A percentile compares a stretch with the other conserved stretches of the same genome.
Conservation (phyloP, 53 echinoderm and acorn worm species). For the Paracentrotus lividus region DNA sequence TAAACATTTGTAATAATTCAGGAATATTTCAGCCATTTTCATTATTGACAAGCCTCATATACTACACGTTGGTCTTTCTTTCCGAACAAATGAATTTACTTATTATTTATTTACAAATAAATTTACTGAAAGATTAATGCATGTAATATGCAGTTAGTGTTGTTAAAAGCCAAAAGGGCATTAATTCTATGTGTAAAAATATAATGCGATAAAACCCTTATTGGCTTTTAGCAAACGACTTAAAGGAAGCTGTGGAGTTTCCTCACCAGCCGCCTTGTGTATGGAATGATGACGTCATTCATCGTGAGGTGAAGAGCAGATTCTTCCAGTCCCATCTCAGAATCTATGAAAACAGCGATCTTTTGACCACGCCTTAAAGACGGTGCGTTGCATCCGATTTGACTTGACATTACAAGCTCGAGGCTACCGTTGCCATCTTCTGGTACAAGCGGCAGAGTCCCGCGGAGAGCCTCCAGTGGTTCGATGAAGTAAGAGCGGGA, state of each 20-base stretch:
- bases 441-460: background rate
- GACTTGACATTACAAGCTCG: background rate
- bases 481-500: background rate
- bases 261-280: background rate
- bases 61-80: background rate
- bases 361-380: conserved; percentile 39
- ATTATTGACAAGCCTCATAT: background rate
- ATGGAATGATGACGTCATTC: conserved; percentile 39
- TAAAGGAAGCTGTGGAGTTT: background rate
- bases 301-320: background rate
- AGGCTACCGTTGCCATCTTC: background rate
- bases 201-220: too few relatives aligned
- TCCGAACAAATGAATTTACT: background rate
- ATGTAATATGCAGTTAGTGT: background rate
- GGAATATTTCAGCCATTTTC: background rate
- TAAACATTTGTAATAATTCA: background rate
- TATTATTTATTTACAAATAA: conserved; percentile 7
- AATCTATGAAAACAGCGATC: conserved; percentile 31
- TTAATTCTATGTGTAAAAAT: too few relatives aligned
- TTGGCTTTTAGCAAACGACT: too few relatives aligned
- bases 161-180: too few relatives aligned
- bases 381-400: background rate
- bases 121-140: background rate
- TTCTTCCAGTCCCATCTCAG: background rate
- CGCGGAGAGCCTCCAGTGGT: background rate